Evolutionary conservation across 2,797 vertebrate genomes (phyloP).

Genomic region (Pipistrellus pygmaeus): DNA sequence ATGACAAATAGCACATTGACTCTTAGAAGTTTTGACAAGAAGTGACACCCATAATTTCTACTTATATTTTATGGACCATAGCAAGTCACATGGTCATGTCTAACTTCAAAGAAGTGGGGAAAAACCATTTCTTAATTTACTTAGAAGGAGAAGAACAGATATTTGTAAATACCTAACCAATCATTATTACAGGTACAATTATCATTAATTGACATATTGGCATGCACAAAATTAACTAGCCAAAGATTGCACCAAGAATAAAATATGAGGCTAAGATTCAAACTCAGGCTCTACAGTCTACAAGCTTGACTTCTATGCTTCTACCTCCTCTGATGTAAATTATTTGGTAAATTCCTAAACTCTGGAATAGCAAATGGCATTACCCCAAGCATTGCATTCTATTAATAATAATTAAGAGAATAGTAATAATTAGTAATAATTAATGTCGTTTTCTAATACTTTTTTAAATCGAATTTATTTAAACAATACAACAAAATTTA

Average conservation of each 20-base stretch:
- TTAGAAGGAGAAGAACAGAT: neutral
- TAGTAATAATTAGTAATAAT: too few relatives aligned
- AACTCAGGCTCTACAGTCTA: neutral
- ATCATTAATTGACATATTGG: neutral
- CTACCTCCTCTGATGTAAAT: neutral
- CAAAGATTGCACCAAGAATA: neutral
- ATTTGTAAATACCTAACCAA: neutral
- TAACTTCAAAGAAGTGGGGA: neutral
- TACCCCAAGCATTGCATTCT: neutral
- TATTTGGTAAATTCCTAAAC: neutral
- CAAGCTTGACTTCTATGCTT: neutral
- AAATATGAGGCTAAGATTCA: neutral
- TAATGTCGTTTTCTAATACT: too few relatives aligned
- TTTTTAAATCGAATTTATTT: too few relatives aligned
- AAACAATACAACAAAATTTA: too few relatives aligned
- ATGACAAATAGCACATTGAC: neutral
- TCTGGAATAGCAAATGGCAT: conserved; percentile 21
- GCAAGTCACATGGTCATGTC: neutral
- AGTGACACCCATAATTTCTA: neutral
- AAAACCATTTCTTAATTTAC: conserved; percentile 25
- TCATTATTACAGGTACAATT: neutral
- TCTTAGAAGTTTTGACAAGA: neutral
- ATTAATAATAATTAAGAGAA: too few relatives aligned
- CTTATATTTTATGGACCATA: conserved; percentile 28
- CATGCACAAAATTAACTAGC: neutral